phyloP scores from a whole-genome alignment of 2,113 vertebrate genomes.

The Polypterus senegalus region DNA sequence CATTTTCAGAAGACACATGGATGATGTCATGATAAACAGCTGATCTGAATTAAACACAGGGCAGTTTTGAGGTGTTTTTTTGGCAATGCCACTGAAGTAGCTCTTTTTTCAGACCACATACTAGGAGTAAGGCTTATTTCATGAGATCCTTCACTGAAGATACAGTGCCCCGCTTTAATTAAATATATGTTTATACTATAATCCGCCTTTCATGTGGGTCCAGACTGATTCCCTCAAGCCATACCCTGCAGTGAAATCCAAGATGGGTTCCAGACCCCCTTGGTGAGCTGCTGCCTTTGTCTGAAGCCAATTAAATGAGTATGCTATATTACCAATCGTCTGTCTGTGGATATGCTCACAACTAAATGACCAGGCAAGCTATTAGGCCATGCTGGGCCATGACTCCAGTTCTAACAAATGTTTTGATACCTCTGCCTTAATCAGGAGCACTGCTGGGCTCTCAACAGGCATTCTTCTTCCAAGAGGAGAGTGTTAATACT shows the following conservation, averaged over 20 bases:
- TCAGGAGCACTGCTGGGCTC: constrained; percentile 32
- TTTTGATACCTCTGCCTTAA: constrained; percentile 37
- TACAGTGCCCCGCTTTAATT: constrained; percentile 9
- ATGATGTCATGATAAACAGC: neutral
- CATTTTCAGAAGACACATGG: too few species aligned
- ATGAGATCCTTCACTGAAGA: neutral
- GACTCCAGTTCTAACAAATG: constrained; percentile 39
- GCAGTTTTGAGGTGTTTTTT: neutral
- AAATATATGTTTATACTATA: constrained; percentile 16
- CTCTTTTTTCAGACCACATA: constrained; percentile 1
- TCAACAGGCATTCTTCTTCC: constrained; percentile 36
- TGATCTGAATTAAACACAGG: constrained; percentile 1
- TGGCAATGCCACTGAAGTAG: neutral
- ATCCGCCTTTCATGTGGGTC: constrained; percentile 17
- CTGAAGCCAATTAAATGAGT: constrained; percentile 39
- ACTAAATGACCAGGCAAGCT: constrained; percentile 24
- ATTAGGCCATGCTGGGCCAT: constrained; percentile 22
- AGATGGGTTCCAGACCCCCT: constrained; percentile 13
- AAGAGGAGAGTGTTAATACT: constrained; percentile 33
- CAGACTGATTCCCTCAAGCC: constrained; percentile 1
- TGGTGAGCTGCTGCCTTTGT: constrained; percentile 27
- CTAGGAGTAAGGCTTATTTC: neutral
- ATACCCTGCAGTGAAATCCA: constrained; percentile 5
- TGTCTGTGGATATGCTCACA: constrained; percentile 28
- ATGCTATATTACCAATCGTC: constrained; percentile 39